Evolutionary conservation across 2,888 invertebrate genomes (phyloP).

Genomic region (Apantesis nais): DNA sequence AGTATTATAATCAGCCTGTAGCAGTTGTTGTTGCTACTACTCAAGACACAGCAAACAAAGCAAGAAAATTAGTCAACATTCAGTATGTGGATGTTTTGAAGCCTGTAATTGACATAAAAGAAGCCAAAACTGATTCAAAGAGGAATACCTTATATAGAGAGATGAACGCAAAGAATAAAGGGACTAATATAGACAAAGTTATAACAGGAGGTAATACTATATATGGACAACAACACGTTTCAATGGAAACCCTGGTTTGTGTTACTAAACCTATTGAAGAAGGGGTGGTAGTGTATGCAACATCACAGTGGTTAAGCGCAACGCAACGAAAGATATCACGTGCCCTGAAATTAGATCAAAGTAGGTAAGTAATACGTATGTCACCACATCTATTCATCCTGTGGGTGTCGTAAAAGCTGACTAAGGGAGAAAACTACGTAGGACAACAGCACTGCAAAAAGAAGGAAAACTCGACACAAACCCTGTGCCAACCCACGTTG

Average conservation of each 20-base stretch:
- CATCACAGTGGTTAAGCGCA: constrained; percentile 84
- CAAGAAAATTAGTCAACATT: constrained; percentile 82
- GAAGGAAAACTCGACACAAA: too few relatives aligned
- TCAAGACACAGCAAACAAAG: constrained; percentile 78
- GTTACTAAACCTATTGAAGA: constrained; percentile 87
- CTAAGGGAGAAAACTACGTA: too few relatives aligned
- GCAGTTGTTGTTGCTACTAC: constrained; percentile 87
- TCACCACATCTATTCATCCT: too few relatives aligned
- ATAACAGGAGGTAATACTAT: constrained; percentile 58
- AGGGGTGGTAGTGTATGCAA: constrained; percentile 85
- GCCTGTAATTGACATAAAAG: constrained; percentile 57
- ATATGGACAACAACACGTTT: constrained; percentile 87
- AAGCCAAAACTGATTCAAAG: constrained; percentile 51
- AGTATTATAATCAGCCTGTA: constrained; percentile 88
- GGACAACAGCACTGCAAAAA: too few relatives aligned
- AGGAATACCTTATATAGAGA: constrained; percentile 44
- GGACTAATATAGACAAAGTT: constrained; percentile 53
- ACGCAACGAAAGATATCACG: constrained; percentile 80
- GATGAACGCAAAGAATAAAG: constrained; percentile 46
- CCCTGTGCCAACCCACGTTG: too few relatives aligned
- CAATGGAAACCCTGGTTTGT: constrained; percentile 88
- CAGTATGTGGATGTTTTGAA: constrained; percentile 72
- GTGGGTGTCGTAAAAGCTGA: too few relatives aligned
- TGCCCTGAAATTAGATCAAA: constrained; percentile 80
- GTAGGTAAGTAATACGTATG: too few relatives aligned